phyloP scores from a whole-genome alignment of 2,797 vertebrate species.

The Epinephelus awoara region DNA sequence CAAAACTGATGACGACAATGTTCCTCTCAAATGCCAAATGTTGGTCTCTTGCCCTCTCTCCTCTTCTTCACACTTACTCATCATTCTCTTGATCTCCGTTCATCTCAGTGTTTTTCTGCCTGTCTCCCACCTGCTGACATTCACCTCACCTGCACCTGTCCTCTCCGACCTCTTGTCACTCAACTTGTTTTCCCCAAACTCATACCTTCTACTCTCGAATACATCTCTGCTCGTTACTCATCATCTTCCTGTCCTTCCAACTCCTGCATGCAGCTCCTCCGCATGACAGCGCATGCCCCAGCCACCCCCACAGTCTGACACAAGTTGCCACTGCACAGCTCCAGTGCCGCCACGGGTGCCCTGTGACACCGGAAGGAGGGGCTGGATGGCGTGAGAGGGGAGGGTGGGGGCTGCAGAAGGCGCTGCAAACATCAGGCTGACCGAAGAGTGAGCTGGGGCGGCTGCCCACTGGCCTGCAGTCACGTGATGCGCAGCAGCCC shows the following conservation, averaged over 20 bases:
- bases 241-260: constrained; percentile 22
- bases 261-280: constrained; percentile 19
- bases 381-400: constrained; percentile 28
- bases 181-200: not conserved
- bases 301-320: constrained; percentile 53
- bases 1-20: constrained; percentile 47
- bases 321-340: constrained; percentile 43
- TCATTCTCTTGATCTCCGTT: constrained; percentile 37
- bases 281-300: constrained; percentile 32
- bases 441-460: constrained; percentile 16
- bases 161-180: not conserved
- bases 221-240: constrained; percentile 12
- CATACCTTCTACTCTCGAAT: constrained; percentile 16
- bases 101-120: not conserved
- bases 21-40: constrained; percentile 69
- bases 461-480: constrained; percentile 50
- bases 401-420: constrained; percentile 10
- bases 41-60: constrained; percentile 38
- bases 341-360: constrained; percentile 30
- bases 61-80: constrained; percentile 41
- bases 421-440: constrained; percentile 44
- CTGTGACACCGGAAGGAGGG: constrained; percentile 34
- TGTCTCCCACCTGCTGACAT: constrained; percentile 12
- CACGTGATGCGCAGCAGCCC: constrained; percentile 55
- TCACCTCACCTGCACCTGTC: constrained; percentile 42